Percentiles rank a stretch among this genome's conserved stretches.
These are phyloP conservation scores for Aporophyla lueneburgensis DNA, from an alignment of 2,888 invertebrate genomes.

Conservation along the genomic window DNA sequence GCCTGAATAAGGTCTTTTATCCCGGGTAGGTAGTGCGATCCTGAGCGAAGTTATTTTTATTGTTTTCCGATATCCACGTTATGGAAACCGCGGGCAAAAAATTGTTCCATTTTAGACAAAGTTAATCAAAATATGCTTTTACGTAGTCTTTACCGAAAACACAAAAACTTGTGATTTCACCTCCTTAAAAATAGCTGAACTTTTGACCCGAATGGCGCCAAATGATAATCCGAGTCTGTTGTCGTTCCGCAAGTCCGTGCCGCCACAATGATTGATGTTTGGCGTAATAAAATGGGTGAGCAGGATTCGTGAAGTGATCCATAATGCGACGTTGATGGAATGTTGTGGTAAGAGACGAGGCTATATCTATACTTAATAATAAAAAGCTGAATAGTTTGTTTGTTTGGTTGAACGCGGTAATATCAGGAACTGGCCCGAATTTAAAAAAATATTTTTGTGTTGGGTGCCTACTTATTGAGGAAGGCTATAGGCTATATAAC, in stretches of 20 bases:
- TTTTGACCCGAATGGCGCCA: conserved; percentile 34
- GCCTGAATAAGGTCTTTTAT: not conserved
- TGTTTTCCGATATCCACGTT: not conserved
- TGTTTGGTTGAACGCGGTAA: too few relatives aligned
- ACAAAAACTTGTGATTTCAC: conserved; percentile 18
- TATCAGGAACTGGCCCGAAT: too few relatives aligned
- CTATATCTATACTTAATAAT: not conserved
- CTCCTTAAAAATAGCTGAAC: conserved; percentile 31
- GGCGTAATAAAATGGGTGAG: conserved; percentile 50
- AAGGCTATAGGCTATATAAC: too few relatives aligned
- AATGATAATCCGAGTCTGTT: conserved; percentile 43
- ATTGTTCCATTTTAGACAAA: not conserved
- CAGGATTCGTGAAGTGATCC: conserved; percentile 7
- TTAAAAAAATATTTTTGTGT: too few relatives aligned
- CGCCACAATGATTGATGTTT: conserved; percentile 51
- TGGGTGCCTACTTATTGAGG: too few relatives aligned
- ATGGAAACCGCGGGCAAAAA: not conserved
- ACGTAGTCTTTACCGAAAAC: not conserved
- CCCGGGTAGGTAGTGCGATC: not conserved
- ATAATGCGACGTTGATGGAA: not conserved
- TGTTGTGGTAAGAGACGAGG: not conserved
- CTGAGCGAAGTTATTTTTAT: not conserved
- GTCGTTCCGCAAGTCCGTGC: conserved; percentile 28
- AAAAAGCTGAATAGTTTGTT: too few relatives aligned
- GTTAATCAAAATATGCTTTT: not conserved